Evolutionary conservation across 2,888 invertebrate species (phyloP), one percentile per base, ranked within the genome.

Genomic region (Bimastos eiseni): DNA sequence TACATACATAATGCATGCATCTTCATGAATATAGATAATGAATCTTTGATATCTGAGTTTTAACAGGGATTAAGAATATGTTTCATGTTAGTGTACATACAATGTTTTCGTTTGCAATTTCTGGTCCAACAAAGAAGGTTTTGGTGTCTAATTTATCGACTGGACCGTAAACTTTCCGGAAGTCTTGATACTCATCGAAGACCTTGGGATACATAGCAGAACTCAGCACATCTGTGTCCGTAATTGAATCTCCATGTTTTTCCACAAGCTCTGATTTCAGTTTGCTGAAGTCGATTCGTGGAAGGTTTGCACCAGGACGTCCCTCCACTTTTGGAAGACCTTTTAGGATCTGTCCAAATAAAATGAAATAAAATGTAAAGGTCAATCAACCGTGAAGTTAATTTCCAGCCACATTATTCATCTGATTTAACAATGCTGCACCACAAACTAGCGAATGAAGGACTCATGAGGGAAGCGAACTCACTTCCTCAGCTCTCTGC

Each of bases 201-300:
- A 99, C 99, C 95, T 97, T 96, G 0, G 99, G 99, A 96, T 99
- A 99, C 94, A 99, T 96, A 21, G 99, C 98, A 3, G 98, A 97
- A 30, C 98, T 99, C 97, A 99, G 97, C 88, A 99, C 97, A 94
- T 99, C 99, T 90, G 96, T 96, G 86, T 99, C 98, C 3, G 96
- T 95, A 91, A 92, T 91, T n/a, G 92, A 94, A 0, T 94, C 92
- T n/a, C 97, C 97, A 95, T 97, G 97, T 92, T 96, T 96, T 95
- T 98, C 98, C 92, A 96, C 95, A 17, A 99, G 95, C 0, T 98
- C 97, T 5, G 95, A 95, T 93, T 97, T 97, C 19, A 98, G 95
- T 93, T 97, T 96, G 36, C 96, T 96, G 94, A 99, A 98, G 96
- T 99, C 97, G 38, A 99, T 94, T 0, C 98, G 97, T 3, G 96